These are phyloP conservation scores for Oasisia sp. DNA, from an alignment of 2,888 invertebrate species.

Conservation along the genomic window DNA sequence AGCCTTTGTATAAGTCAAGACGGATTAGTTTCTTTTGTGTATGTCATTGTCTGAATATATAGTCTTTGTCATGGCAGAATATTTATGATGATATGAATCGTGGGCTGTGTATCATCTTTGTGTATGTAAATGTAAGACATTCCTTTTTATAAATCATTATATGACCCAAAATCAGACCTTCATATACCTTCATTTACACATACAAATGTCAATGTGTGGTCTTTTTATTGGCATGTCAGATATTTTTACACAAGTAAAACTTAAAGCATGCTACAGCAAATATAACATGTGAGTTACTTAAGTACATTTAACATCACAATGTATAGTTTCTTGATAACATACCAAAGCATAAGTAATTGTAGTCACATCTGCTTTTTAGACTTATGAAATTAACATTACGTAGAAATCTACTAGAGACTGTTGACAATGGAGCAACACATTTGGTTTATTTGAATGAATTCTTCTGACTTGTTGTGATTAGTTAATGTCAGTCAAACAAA, in stretches of 20 bases:
- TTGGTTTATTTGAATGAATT: neutral
- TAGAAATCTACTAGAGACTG: no score
- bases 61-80: neutral
- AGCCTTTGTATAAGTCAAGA: neutral
- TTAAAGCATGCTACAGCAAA: neutral
- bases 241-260: neutral
- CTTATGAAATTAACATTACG: no score
- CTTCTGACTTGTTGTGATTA: neutral
- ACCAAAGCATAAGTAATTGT: no score
- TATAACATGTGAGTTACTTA: no score
- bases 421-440: neutral
- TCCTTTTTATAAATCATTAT: neutral
- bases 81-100: neutral
- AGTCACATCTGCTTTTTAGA: no score
- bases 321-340: no score
- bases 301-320: no score
- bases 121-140: neutral
- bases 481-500: no score
- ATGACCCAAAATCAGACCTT: neutral
- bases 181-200: neutral
- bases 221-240: neutral
- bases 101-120: neutral
- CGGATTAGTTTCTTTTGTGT: neutral
- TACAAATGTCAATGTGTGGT: neutral
- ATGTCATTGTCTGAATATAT: neutral